Evolutionary conservation across 2,888 invertebrate genomes (phyloP).

Genomic region (Trachelus tabidus): DNA sequence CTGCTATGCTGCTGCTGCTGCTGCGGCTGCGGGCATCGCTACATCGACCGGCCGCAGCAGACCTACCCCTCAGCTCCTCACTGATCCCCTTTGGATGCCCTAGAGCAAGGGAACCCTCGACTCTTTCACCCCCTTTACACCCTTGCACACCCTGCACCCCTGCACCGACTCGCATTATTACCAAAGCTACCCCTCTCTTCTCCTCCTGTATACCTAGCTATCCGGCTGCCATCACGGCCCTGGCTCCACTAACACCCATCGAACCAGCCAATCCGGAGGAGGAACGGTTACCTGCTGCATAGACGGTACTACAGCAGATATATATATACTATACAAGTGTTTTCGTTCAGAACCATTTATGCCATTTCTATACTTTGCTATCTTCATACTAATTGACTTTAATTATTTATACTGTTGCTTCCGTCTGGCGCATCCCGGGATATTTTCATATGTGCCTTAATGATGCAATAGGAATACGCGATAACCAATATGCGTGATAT

Average conservation of each 20-base stretch:
- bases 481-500: background rate
- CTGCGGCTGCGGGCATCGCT: conserved; percentile 48
- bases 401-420: background rate
- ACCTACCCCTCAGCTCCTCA: conserved; percentile 33
- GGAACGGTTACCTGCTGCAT: background rate
- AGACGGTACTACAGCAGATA: background rate
- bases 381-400: background rate
- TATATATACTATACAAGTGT: background rate
- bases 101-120: conserved; percentile 18
- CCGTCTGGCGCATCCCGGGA: background rate
- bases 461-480: background rate
- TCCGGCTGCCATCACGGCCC: conserved; percentile 14
- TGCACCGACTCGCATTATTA: conserved; percentile 5
- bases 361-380: background rate
- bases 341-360: background rate
- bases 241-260: conserved; percentile 39
- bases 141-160: conserved; percentile 12
- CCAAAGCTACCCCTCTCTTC: conserved; percentile 6
- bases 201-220: conserved; percentile 21
- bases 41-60: conserved; percentile 55
- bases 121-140: conserved; percentile 27
- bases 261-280: background rate
- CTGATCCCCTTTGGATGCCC: conserved; percentile 22
- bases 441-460: background rate
- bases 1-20: conserved; percentile 43